Evolutionary conservation across 2,797 vertebrate genomes (phyloP).

Genomic region (Sphenopsis melanotis): DNA sequence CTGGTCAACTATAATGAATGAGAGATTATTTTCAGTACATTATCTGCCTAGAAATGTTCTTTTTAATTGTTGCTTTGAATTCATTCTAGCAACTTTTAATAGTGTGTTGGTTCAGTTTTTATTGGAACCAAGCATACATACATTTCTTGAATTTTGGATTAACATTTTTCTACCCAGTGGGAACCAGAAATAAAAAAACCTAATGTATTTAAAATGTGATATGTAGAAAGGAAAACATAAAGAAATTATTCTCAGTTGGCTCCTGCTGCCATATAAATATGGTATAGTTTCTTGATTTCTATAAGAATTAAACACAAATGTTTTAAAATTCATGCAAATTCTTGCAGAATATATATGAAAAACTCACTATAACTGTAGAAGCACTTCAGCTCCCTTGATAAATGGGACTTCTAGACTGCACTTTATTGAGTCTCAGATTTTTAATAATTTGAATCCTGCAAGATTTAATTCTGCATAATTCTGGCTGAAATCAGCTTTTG

Average conservation of each 20-base stretch:
- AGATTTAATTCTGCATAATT: slow-evolving; percentile 90
- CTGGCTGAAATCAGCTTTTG: slow-evolving; percentile 86
- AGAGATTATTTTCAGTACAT: slow-evolving; percentile 17
- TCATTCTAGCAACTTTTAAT: background rate
- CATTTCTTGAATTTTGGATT: slow-evolving; percentile 32
- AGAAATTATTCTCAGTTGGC: slow-evolving; percentile 54
- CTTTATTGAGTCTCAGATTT: slow-evolving; percentile 87
- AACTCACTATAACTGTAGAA: slow-evolving; percentile 73
- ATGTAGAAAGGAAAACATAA: slow-evolving; percentile 58
- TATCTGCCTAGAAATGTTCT: background rate
- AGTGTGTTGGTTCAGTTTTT: background rate
- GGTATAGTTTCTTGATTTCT: slow-evolving; percentile 73
- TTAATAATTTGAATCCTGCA: slow-evolving; percentile 87
- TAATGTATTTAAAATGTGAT: slow-evolving; percentile 67
- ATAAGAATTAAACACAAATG: slow-evolving; percentile 78
- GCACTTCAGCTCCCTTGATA: slow-evolving; percentile 79
- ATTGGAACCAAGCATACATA: background rate
- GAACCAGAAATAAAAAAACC: slow-evolving; percentile 49
- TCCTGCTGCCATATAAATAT: slow-evolving; percentile 68
- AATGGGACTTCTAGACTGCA: slow-evolving; percentile 80
- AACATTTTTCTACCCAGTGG: slow-evolving; percentile 25
- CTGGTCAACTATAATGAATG: background rate
- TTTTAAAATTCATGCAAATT: slow-evolving; percentile 83
- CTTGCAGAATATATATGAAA: slow-evolving; percentile 81
- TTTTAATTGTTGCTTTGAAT: slow-evolving; percentile 25